A percentile compares a stretch with the other conserved stretches of the same genome.
Conservation (phyloP, 2,888 invertebrate species). For the Cantharis rufa region DNA sequence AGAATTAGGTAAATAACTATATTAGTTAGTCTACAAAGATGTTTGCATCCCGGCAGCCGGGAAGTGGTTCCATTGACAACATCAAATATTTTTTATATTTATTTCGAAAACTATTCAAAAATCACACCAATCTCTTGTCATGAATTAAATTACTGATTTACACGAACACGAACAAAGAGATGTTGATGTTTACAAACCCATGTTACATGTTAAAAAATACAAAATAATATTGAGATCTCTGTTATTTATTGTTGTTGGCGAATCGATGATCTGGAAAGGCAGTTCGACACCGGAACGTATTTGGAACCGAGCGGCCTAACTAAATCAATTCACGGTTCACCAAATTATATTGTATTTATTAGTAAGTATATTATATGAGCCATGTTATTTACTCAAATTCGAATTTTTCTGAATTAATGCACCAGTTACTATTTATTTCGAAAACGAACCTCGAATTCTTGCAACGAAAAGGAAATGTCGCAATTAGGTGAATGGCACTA, state of each 20-base stretch:
- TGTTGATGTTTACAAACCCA: neutral
- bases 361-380: conserved; percentile 36
- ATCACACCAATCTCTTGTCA: neutral
- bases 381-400: conserved; percentile 39
- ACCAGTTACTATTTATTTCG: neutral
- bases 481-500: neutral
- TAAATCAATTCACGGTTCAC: conserved; percentile 46
- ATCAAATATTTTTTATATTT: no score
- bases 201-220: conserved; percentile 1
- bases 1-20: no score
- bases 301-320: conserved; percentile 37
- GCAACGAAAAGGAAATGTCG: neutral
- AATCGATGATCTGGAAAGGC: conserved; percentile 23
- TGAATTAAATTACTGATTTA: neutral
- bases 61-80: no score
- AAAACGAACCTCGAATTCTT: neutral
- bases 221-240: conserved; percentile 10
- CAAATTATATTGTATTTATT: conserved; percentile 41
- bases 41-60: no score
- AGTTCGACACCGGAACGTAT: conserved; percentile 40
- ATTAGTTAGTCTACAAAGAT: no score
- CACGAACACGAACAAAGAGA: neutral
- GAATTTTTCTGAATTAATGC: neutral
- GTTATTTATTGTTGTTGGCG: conserved; percentile 36
- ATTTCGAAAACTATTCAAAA: no score